Evolutionary conservation across 1,140 invertebrate genomes (phyloP).

Genomic region (Calliopsis andreniformis): DNA sequence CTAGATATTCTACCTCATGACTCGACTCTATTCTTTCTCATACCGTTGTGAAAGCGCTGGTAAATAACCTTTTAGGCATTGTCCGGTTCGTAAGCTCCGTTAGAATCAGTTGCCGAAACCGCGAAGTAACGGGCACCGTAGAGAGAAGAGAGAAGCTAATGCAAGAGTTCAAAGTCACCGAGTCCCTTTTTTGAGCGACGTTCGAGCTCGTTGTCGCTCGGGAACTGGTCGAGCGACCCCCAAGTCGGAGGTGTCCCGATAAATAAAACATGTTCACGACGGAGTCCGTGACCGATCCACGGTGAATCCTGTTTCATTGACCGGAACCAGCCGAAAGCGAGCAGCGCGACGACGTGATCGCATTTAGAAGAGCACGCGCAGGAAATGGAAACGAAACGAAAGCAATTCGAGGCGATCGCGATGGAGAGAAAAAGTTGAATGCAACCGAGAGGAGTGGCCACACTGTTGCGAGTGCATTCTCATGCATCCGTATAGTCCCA

Average conservation of each 20-base stretch:
- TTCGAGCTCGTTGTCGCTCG: constrained; percentile 9
- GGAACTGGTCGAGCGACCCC: constrained; percentile 34
- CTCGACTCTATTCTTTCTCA: not conserved
- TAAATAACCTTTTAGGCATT: not conserved
- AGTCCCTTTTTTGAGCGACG: constrained; percentile 10
- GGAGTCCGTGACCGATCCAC: constrained; percentile 17
- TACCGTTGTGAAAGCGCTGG: too few relatives aligned
- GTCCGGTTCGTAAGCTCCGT: not conserved
- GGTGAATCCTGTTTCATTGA: constrained; percentile 22
- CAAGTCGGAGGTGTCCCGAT: constrained; percentile 26
- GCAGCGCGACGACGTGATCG: not conserved
- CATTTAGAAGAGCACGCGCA: not conserved
- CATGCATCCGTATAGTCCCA: constrained; percentile 36
- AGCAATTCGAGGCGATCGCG: not conserved
- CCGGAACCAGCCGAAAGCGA: constrained; percentile 5
- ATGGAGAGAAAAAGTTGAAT: not conserved
- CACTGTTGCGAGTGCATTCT: not conserved
- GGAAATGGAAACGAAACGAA: not conserved
- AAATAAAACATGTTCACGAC: constrained; percentile 58
- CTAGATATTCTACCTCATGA: not conserved
- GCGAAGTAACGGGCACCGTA: constrained; percentile 36
- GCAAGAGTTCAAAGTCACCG: constrained; percentile 11
- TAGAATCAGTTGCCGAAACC: constrained; percentile 26
- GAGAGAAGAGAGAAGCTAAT: not conserved
- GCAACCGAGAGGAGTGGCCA: not conserved